Conservation (phyloP, 1,140 invertebrate genomes). For the Bilobella aurantiaca region DNA sequence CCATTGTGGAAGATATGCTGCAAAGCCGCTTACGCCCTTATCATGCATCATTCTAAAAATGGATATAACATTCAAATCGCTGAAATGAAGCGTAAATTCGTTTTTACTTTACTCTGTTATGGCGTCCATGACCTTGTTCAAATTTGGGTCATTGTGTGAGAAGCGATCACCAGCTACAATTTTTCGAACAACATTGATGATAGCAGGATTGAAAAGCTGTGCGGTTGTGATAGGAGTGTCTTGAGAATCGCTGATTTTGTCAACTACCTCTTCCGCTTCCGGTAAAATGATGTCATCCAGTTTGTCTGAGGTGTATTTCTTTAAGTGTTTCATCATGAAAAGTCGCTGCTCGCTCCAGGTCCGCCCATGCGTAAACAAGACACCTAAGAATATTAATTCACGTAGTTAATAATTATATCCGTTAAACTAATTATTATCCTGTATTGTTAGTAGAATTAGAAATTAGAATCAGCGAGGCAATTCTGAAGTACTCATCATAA, state of each 20-base stretch:
- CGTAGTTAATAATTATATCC: too few relatives aligned
- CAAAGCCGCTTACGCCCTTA: neutral
- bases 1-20: neutral
- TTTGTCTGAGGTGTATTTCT: neutral
- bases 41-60: neutral
- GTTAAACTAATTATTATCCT: too few relatives aligned
- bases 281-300: neutral
- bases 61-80: neutral
- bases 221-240: neutral
- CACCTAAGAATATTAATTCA: neutral
- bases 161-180: neutral
- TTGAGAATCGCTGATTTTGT: neutral
- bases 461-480: too few relatives aligned
- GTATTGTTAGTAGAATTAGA: too few relatives aligned
- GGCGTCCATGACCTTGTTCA: neutral
- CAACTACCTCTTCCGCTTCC: neutral
- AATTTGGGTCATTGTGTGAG: neutral
- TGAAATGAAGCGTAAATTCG: neutral
- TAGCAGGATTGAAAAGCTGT: neutral
- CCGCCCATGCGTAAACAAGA: neutral
- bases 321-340: conserved; percentile 3
- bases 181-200: neutral
- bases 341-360: conserved; percentile 1
- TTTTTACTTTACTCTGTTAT: conserved; percentile 10
- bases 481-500: too few relatives aligned